phyloP scores from a whole-genome alignment of 2,888 invertebrate genomes.

The Hydrotaea cyrtoneurina region DNA sequence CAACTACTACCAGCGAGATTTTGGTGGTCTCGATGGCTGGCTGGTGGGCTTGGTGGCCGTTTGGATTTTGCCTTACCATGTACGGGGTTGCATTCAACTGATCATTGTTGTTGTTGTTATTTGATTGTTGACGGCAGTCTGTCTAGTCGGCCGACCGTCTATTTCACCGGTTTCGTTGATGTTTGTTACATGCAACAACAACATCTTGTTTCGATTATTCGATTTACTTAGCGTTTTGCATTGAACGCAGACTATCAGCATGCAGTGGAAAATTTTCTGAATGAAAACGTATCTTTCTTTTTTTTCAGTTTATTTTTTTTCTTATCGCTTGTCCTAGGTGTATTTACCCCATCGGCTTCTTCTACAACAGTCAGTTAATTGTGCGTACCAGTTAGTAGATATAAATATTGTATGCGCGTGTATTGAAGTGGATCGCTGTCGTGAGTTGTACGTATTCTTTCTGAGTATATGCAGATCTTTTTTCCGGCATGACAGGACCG shows the following conservation, averaged over 20 bases:
- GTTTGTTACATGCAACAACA: background rate
- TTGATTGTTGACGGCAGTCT: conserved; percentile 21
- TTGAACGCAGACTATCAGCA: conserved; percentile 17
- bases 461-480: too few relatives aligned
- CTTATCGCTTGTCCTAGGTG: conserved; percentile 6
- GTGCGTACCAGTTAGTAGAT: too few relatives aligned
- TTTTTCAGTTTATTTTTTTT: background rate
- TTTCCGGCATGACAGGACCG: too few relatives aligned
- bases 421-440: too few relatives aligned
- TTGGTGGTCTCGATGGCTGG: background rate
- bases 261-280: conserved; percentile 64
- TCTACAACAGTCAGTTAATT: background rate
- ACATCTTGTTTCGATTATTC: background rate
- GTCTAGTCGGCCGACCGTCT: conserved; percentile 24
- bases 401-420: too few relatives aligned
- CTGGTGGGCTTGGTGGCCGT: background rate
- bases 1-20: background rate
- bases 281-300: conserved; percentile 43
- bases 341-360: conserved; percentile 20
- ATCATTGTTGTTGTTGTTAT: background rate
- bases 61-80: background rate
- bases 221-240: conserved; percentile 1
- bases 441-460: too few relatives aligned
- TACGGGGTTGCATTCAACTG: conserved; percentile 19
- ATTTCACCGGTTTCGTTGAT: conserved; percentile 41